A percentile compares a stretch with the other conserved stretches of the same genome.
These are phyloP conservation scores for Vanessa cardui DNA, from an alignment of 2,888 invertebrate species.

Conservation along the genomic window DNA sequence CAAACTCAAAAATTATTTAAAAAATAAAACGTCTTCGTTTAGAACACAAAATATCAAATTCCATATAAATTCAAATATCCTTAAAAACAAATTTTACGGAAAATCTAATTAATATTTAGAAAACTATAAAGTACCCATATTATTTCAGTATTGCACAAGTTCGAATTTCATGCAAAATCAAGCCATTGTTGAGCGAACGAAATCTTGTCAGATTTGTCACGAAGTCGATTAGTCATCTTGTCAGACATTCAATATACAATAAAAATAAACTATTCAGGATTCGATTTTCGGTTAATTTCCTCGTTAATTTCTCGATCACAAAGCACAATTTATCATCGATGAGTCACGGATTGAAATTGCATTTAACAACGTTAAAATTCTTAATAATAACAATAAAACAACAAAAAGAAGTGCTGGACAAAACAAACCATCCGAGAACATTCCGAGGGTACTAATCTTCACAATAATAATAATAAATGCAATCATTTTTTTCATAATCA, in stretches of 20 bases:
- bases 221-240: conserved; percentile 26
- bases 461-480: conserved; percentile 68
- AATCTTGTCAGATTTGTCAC: conserved; percentile 30
- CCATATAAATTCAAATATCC: conserved; percentile 54
- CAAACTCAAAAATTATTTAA: conserved; percentile 35
- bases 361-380: conserved; percentile 80
- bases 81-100: conserved; percentile 62
- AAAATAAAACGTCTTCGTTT: conserved; percentile 32
- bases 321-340: conserved; percentile 52
- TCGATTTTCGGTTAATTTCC: conserved; percentile 17
- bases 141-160: conserved; percentile 72
- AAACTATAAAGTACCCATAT: conserved; percentile 66
- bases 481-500: conserved; percentile 61
- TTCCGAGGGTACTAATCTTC: conserved; percentile 64
- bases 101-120: conserved; percentile 64
- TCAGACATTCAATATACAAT: conserved; percentile 21
- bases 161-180: conserved; percentile 72
- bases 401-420: conserved; percentile 73
- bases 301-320: conserved; percentile 28
- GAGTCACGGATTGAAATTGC: conserved; percentile 62
- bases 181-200: conserved; percentile 49
- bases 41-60: conserved; percentile 56
- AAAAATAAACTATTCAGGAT: conserved; percentile 11
- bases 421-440: conserved; percentile 78
- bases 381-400: conserved; percentile 81